phyloP scores from a whole-genome alignment of 1,140 invertebrate species.

The Euglossa dilemma region DNA sequence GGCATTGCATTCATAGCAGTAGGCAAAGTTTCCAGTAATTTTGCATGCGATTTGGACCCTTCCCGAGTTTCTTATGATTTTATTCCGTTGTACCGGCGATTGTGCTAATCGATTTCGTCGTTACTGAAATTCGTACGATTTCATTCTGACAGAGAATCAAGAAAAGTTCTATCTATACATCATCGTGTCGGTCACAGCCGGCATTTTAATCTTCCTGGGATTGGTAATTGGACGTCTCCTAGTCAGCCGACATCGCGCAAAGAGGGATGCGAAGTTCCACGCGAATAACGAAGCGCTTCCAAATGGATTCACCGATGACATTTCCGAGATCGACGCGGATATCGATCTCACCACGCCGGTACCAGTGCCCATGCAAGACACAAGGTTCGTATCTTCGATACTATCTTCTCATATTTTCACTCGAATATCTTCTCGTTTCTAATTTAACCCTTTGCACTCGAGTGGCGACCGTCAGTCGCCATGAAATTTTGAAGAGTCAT shows the following conservation, averaged over 20 bases:
- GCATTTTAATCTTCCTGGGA: conserved; percentile 86
- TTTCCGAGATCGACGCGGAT: conserved; percentile 88
- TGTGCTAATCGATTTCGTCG: not conserved
- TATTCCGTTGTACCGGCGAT: not conserved
- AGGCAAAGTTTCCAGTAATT: not conserved
- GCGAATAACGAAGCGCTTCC: conserved; percentile 85
- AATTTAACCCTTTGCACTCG: no score
- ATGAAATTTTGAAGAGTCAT: no score
- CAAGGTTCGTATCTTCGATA: conserved; percentile 68
- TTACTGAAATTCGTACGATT: conserved; percentile 1
- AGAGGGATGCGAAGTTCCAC: conserved; percentile 83
- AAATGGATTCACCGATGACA: conserved; percentile 88
- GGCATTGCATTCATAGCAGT: conserved; percentile 38
- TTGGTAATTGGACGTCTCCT: conserved; percentile 87
- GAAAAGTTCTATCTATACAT: conserved; percentile 91
- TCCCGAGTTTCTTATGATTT: not conserved
- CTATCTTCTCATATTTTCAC: not conserved
- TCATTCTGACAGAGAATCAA: conserved; percentile 85
- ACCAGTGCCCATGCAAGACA: conserved; percentile 82
- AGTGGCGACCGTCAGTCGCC: no score
- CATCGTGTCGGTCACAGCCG: conserved; percentile 87
- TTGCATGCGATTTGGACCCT: conserved; percentile 25
- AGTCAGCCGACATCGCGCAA: conserved; percentile 84
- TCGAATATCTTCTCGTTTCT: no score
- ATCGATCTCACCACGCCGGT: conserved; percentile 86